Evolutionary conservation across 2,888 invertebrate genomes (phyloP).

Genomic region (Drosophila villosipedis): DNA sequence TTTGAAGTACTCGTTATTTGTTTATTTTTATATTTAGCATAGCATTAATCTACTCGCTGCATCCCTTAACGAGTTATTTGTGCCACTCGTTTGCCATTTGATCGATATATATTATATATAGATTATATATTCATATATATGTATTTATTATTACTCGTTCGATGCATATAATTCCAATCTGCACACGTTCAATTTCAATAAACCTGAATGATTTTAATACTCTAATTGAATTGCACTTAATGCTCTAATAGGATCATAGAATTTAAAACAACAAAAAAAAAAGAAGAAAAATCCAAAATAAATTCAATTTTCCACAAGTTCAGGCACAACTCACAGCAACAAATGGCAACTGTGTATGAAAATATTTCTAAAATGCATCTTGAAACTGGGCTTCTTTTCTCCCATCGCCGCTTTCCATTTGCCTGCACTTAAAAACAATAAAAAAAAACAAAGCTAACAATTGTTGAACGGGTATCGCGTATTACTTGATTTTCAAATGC

Average conservation of each 20-base stretch:
- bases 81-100: not conserved
- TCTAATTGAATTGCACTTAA: too few species aligned
- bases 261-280: not conserved
- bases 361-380: not conserved
- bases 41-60: not conserved
- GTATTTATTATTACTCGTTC: not conserved
- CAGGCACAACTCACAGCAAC: not conserved
- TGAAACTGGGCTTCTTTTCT: conserved; percentile 2
- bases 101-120: not conserved
- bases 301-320: not conserved
- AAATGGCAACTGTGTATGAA: not conserved
- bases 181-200: not conserved
- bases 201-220: not conserved
- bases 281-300: not conserved
- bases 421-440: not conserved
- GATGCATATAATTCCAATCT: too few species aligned
- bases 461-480: not conserved
- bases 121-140: too few species aligned
- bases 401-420: conserved; percentile 4
- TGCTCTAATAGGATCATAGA: not conserved
- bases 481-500: not conserved
- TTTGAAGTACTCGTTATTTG: not conserved
- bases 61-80: not conserved
- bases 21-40: not conserved
- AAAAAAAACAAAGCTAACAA: not conserved